These are phyloP conservation scores for Chelon auratus DNA, from an alignment of 2,797 vertebrate genomes.

Conservation along the genomic window DNA sequence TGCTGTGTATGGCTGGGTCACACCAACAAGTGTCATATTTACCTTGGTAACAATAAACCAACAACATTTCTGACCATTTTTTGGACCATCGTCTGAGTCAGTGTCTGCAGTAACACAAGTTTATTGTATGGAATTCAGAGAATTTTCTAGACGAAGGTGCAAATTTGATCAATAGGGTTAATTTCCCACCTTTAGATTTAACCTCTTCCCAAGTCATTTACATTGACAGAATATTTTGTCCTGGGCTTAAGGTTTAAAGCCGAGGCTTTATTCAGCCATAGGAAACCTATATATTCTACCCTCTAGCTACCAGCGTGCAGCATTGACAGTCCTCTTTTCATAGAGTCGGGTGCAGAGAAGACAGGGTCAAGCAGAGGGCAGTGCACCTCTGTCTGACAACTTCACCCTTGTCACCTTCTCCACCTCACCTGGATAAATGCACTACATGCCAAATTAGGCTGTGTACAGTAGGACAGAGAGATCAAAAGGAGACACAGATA, in stretches of 20 bases:
- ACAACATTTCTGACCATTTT: too few relatives aligned
- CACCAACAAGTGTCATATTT: neutral
- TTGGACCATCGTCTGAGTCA: neutral
- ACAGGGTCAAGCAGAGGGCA: constrained; percentile 72
- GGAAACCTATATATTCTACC: constrained; percentile 27
- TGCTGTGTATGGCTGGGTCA: neutral
- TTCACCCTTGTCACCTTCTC: constrained; percentile 77
- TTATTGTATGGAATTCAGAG: neutral
- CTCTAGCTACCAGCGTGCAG: constrained; percentile 30
- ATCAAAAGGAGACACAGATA: constrained; percentile 58
- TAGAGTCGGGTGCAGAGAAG: constrained; percentile 49
- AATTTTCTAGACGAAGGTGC: neutral
- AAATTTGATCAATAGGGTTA: constrained; percentile 26
- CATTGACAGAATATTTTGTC: constrained; percentile 42
- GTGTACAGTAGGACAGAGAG: constrained; percentile 46
- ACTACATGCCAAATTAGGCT: constrained; percentile 65
- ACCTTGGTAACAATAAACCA: neutral
- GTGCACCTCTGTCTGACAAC: constrained; percentile 76
- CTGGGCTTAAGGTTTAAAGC: constrained; percentile 17
- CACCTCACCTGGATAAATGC: constrained; percentile 73
- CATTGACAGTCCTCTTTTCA: constrained; percentile 48
- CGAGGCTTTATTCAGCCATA: constrained; percentile 10
- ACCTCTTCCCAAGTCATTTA: constrained; percentile 19
- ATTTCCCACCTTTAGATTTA: constrained; percentile 19
- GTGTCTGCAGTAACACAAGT: neutral